Evolutionary conservation across 2,888 invertebrate species (phyloP).

Genomic region (Conomelus anceps): DNA sequence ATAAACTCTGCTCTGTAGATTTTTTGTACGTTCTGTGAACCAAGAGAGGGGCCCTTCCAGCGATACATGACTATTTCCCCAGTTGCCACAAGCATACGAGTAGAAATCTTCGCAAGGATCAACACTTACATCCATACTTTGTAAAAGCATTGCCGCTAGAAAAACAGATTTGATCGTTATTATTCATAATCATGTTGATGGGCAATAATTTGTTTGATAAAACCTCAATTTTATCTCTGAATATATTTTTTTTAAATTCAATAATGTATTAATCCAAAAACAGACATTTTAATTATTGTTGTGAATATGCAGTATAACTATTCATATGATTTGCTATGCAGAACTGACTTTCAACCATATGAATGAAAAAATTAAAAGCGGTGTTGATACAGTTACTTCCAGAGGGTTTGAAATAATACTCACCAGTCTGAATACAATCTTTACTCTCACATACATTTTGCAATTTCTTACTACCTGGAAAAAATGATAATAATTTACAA

Average conservation of each 20-base stretch:
- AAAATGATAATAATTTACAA: no score
- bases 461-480: not conserved
- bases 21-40: conserved; percentile 33
- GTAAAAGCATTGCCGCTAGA: conserved; percentile 53
- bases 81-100: conserved; percentile 79
- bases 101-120: conserved; percentile 81
- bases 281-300: no score
- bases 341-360: no score
- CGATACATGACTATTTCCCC: conserved; percentile 74
- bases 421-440: conserved; percentile 9
- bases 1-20: conserved; percentile 27
- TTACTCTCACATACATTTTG: conserved; percentile 1
- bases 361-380: no score
- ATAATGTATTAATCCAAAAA: no score
- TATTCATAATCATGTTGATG: not conserved
- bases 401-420: not conserved
- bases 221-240: not conserved
- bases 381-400: not conserved
- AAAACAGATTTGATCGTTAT: not conserved
- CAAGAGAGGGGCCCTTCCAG: conserved; percentile 57
- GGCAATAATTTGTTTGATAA: not conserved
- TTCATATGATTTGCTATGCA: no score
- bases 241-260: not conserved
- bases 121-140: conserved; percentile 63
- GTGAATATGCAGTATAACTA: no score